Base-by-base conservation (phyloP, 2,888 invertebrate species). In the Branchipolynoe longqiensis region DNA sequence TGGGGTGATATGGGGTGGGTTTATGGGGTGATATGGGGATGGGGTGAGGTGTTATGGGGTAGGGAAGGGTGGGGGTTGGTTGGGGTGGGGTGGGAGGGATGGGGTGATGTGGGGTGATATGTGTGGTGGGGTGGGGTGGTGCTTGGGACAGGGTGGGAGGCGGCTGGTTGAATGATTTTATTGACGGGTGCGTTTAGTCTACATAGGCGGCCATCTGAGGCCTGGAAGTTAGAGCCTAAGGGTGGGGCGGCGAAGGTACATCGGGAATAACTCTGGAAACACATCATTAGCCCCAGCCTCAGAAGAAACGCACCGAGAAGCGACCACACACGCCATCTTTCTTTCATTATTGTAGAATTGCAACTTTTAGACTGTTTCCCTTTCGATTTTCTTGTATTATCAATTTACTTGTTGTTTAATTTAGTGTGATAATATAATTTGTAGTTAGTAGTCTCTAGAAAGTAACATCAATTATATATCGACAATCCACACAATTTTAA, bases 81-180 rank as follows among this genome's bases (percentile, higher is more conserved):
- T 12, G 48, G 48, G 8, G 8, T 12, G 18, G 48, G 48, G 48
- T 48, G 48, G 18, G 48, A 18, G 48, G 48, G 48, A 12, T 48
- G 48, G n/a, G n/a, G n/a, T 25, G 62, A 14, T 4, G 62, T 14
- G 1, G 62, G 31, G 18, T 31, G 62, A 62, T 14, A 31, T 12
- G 31, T 25, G 31, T 1, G 12, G 8, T 18, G 38, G 69, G 69
- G 69, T 38, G n/a, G 38, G 69, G 38, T 33, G 38, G 12, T 69
- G 69, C 36, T 69, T 69, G n/a, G n/a, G n/a, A n/a, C n/a, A n/a
- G n/a, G n/a, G n/a, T n/a, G n/a, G n/a, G n/a, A n/a, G n/a, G n/a
- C n/a, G n/a, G n/a, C n/a, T 69, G 69, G 36, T 69, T 69, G 69
- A 69, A 78, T 33, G 78, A 78, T 78, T 78, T 48, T 78, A 78